Evolutionary conservation across 2,888 invertebrate species (phyloP).

Genomic region (Limnephilus marmoratus): DNA sequence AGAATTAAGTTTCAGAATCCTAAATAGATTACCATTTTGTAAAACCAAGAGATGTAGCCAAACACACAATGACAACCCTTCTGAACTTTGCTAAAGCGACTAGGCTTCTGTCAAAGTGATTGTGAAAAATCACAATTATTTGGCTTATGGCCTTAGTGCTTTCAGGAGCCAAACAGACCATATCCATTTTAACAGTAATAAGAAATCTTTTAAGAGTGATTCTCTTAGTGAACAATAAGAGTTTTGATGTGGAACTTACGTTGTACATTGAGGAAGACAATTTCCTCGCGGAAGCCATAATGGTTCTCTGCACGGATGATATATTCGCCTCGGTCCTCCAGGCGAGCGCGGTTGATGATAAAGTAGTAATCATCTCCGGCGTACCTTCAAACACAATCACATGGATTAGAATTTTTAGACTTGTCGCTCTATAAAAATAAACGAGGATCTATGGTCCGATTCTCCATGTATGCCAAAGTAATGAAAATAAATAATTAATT

Average conservation of each 20-base stretch:
- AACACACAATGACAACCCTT: no score
- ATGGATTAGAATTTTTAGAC: neutral
- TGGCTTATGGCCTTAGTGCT: no score
- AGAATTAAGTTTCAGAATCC: no score
- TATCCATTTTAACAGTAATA: no score
- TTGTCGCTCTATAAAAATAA: neutral
- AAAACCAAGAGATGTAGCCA: no score
- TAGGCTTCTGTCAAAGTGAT: no score
- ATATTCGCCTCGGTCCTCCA: conserved; percentile 98
- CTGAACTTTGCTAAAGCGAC: no score
- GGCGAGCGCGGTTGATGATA: conserved; percentile 95
- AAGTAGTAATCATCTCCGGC: conserved; percentile 97
- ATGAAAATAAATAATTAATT: neutral
- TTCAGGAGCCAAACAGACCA: no score
- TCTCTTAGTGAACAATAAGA: neutral
- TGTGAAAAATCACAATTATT: no score
- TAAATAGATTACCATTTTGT: no score
- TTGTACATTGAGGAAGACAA: conserved; percentile 97
- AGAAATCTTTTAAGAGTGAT: neutral
- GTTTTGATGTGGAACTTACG: conserved; percentile 79
- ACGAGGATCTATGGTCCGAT: neutral
- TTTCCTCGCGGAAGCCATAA: conserved; percentile 96
- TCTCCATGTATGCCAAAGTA: neutral
- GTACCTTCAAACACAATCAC: conserved; percentile 76
- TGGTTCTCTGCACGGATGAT: conserved; percentile 97